Base-by-base conservation (phyloP, 2,888 invertebrate genomes). In the Meta bourneti region DNA sequence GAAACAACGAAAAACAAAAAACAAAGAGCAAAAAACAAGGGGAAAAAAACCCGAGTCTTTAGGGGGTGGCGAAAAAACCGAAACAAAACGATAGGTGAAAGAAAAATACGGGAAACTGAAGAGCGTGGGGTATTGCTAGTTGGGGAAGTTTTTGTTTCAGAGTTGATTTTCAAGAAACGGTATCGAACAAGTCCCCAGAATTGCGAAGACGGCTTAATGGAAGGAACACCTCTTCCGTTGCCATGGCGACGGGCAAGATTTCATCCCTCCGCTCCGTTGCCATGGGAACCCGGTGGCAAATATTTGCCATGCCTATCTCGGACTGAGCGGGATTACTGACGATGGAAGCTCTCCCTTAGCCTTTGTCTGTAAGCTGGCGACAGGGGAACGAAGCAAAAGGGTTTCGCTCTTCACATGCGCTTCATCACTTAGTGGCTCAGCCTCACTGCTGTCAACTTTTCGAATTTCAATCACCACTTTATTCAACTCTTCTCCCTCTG, bases 291-390 rank as follows among this genome's bases (percentile, higher is more conserved):
- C 52, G 81, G 75, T 51, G 78, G 92, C 89, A 92, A 92, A 92
- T 92, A 92, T 92, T 92, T 92, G 92, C 86, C 81, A 81, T 92
- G 92, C 92, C 92, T 92, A 92, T 92, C 92, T 92, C 75, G 92
- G 92, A 80, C 89, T 92, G 89, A 89, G 85, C 92, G 88, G 92
- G 92, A 92, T 92, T 92, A 92, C 80, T 69, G 49, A 13, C 83
- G 89, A 82, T 86, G 89, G 86, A 89, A 89, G 92, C 72, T 77
- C 80, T 80, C 77, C 87, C 72, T 83, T 74, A n/a, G 86, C 77
- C 83, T 87, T 87, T 88, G 88, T 88, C 91, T 89, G 87, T 79
- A 83, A 79, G 87, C 88, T 88, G 83, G 72, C 88, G 84, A 84
- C 83, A 85, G 80, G 84, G 88, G 84, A 83, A 61, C 83, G 61